Evolutionary conservation across 2,888 invertebrate species (phyloP).

Genomic region (Melieria crassipennis): DNA sequence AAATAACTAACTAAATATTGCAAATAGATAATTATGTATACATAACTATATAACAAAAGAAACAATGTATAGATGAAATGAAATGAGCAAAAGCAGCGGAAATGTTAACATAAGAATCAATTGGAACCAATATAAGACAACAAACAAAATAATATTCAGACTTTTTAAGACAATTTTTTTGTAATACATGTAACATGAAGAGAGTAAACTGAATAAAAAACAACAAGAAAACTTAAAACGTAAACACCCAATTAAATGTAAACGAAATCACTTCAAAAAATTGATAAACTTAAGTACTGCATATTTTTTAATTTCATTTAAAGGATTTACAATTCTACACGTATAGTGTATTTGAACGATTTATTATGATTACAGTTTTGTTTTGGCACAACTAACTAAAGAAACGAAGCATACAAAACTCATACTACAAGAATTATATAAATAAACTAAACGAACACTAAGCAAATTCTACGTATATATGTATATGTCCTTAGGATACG

Average conservation of each 20-base stretch:
- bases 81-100: slow-evolving; percentile 26
- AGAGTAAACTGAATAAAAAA: slow-evolving; percentile 20
- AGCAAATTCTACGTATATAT: neutral
- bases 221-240: slow-evolving; percentile 20
- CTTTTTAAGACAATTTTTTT: slow-evolving; percentile 53
- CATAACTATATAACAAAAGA: neutral
- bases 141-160: slow-evolving; percentile 53
- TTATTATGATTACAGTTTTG: neutral
- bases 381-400: neutral
- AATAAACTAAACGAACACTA: slow-evolving; percentile 1
- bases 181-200: slow-evolving; percentile 39
- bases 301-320: neutral
- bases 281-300: neutral
- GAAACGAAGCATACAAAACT: neutral
- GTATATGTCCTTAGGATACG: slow-evolving; percentile 17
- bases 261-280: neutral
- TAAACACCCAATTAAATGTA: slow-evolving; percentile 19
- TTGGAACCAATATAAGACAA: slow-evolving; percentile 60
- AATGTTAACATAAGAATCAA: slow-evolving; percentile 60
- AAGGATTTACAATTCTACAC: neutral
- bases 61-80: slow-evolving; percentile 2
- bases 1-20: neutral
- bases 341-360: neutral
- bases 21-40: neutral
- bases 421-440: neutral